These are phyloP conservation scores for Fulica atra DNA, from an alignment of 2,113 vertebrate species.

Conservation along the genomic window DNA sequence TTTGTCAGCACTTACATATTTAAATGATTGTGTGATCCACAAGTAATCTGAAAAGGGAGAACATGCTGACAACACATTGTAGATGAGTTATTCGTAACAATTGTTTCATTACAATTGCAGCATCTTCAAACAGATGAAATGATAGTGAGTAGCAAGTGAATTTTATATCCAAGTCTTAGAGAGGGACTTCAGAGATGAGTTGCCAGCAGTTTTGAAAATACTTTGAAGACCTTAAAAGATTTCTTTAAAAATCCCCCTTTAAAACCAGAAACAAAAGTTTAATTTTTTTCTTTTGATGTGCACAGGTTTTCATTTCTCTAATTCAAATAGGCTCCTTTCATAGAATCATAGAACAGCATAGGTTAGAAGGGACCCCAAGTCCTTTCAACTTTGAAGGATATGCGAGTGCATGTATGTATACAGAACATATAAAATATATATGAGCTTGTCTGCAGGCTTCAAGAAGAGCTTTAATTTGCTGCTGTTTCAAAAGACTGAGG, in stretches of 20 bases:
- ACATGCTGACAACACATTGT: background rate
- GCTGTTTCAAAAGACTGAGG: background rate
- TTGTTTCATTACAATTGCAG: background rate
- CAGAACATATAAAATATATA: slow-evolving; percentile 43
- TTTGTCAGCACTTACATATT: background rate
- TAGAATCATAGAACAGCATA: no score
- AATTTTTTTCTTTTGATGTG: slow-evolving; percentile 37
- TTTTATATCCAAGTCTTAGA: background rate
- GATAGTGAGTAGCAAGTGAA: background rate
- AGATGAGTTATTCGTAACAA: background rate
- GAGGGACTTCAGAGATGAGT: background rate
- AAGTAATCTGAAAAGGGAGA: background rate
- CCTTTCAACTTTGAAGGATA: slow-evolving; percentile 25
- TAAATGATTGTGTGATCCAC: background rate
- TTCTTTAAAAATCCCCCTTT: background rate
- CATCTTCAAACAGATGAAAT: background rate
- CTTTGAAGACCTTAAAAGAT: background rate
- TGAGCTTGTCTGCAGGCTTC: slow-evolving; percentile 31
- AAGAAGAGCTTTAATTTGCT: slow-evolving; percentile 29
- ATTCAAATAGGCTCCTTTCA: background rate
- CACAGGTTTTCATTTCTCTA: background rate
- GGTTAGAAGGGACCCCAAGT: no score
- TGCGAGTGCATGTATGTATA: background rate
- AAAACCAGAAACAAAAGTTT: slow-evolving; percentile 34
- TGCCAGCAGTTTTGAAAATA: background rate